phyloP scores from a whole-genome alignment of 37 sponge, comb jelly and placozoan species.

The Aplysina aerophoba region DNA sequence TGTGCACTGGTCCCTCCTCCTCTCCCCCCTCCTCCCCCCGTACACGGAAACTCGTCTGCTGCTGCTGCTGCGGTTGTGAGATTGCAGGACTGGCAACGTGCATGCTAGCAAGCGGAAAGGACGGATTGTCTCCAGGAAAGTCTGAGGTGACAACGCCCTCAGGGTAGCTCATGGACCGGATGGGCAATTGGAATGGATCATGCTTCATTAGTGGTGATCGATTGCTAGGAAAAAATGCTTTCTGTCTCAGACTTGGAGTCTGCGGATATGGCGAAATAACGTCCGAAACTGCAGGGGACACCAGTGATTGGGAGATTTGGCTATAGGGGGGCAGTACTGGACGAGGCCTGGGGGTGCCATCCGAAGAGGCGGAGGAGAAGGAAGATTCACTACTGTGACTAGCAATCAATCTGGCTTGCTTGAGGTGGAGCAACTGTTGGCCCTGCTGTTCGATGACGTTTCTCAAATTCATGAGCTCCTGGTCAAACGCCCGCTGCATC shows the following conservation, averaged over 20 bases:
- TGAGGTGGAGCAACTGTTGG: not conserved
- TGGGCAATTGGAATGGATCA: not conserved
- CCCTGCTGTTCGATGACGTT: not conserved
- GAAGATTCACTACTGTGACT: not conserved
- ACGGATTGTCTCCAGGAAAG: not conserved
- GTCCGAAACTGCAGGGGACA: not conserved
- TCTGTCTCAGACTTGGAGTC: not conserved
- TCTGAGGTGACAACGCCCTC: not conserved
- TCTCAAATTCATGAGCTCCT: not conserved
- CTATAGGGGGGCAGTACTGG: not conserved
- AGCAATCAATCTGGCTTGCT: too few species aligned
- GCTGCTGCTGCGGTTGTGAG: not conserved
- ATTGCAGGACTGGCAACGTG: not conserved
- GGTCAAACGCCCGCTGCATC: slow-evolving; percentile 10
- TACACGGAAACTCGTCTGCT: not conserved
- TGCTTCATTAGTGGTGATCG: not conserved
- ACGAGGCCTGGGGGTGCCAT: not conserved
- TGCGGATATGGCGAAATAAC: not conserved
- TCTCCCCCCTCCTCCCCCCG: not conserved
- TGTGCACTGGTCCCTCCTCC: not conserved
- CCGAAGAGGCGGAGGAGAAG: slow-evolving; percentile 14
- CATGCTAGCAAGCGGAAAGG: not conserved
- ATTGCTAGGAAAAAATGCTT: not conserved
- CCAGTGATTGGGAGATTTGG: not conserved
- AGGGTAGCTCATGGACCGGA: slow-evolving; percentile 20